Evolutionary conservation across 1,140 invertebrate genomes (phyloP).

Genomic region (Aphaenogaster rudis): DNA sequence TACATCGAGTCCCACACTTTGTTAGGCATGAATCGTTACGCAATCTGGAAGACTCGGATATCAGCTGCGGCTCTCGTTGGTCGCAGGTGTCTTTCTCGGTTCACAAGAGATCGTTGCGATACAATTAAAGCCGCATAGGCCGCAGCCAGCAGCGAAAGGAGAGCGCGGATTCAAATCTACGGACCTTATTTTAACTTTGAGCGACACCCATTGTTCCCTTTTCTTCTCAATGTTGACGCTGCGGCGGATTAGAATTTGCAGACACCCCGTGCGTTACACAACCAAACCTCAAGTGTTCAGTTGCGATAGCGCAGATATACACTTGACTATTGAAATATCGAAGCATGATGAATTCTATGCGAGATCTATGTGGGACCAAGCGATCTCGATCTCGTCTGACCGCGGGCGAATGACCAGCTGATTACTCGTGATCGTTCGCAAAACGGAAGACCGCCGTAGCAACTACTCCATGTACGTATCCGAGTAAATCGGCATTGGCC

Average conservation of each 20-base stretch:
- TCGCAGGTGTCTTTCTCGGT: constrained; percentile 73
- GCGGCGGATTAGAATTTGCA: constrained; percentile 17
- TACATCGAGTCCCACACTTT: constrained; percentile 69
- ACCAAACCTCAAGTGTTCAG: constrained; percentile 7
- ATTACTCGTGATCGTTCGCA: not conserved
- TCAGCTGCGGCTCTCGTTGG: constrained; percentile 62
- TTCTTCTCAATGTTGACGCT: constrained; percentile 7
- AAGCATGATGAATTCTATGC: constrained; percentile 9
- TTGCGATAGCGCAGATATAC: not conserved
- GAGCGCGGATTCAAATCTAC: constrained; percentile 17
- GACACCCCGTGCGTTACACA: constrained; percentile 6
- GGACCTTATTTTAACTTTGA: constrained; percentile 57
- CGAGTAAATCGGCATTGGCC: constrained; percentile 31
- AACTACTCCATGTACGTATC: constrained; percentile 25
- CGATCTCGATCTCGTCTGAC: constrained; percentile 46
- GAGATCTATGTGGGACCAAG: constrained; percentile 21
- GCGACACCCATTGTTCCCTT: constrained; percentile 52
- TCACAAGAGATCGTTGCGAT: constrained; percentile 63
- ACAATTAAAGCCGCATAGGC: constrained; percentile 66
- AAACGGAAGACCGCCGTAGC: constrained; percentile 33
- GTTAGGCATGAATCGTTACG: constrained; percentile 71
- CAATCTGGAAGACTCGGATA: constrained; percentile 73
- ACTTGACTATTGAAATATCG: constrained; percentile 39
- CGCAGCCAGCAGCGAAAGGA: constrained; percentile 61
- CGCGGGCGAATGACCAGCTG: constrained; percentile 15